Evolutionary conservation across 2,113 vertebrate genomes (phyloP).

Genomic region (Hypomesus transpacificus): DNA sequence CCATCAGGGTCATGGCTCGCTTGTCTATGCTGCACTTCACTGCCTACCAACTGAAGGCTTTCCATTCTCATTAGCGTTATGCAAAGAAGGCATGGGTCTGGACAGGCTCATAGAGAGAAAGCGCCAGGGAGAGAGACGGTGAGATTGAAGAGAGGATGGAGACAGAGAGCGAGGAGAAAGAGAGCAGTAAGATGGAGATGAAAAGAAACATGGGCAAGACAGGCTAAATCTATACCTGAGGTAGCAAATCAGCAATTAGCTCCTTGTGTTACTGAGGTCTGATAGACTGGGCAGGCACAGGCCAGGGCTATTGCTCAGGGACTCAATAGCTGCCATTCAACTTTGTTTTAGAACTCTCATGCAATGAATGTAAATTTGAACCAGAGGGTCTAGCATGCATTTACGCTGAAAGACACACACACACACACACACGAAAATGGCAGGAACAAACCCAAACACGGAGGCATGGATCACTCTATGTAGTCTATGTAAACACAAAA

Average conservation of each 20-base stretch:
- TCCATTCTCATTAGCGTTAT: constrained; percentile 49
- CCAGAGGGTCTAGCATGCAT: neutral
- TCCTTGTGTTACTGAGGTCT: neutral
- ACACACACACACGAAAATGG: neutral
- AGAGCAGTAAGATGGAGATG: constrained; percentile 10
- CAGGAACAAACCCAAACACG: neutral
- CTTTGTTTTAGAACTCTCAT: constrained; percentile 25
- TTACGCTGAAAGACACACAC: neutral
- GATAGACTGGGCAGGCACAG: too few species aligned
- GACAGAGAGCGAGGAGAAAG: constrained; percentile 30
- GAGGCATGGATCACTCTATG: neutral
- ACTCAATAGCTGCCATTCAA: constrained; percentile 12
- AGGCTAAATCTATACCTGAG: neutral
- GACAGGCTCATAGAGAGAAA: constrained; percentile 16
- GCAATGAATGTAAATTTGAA: neutral
- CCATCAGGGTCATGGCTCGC: constrained; percentile 52
- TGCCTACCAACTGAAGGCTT: constrained; percentile 46
- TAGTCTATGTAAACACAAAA: neutral
- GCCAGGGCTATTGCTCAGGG: neutral
- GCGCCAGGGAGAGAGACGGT: constrained; percentile 7
- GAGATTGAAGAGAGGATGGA: neutral
- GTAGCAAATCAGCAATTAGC: neutral
- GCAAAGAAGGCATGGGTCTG: constrained; percentile 49
- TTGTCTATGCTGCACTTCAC: constrained; percentile 30
- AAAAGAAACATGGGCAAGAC: constrained; percentile 22